Conservation (phyloP, 2,797 vertebrate species). For the Gymnopithys bicolor region DNA sequence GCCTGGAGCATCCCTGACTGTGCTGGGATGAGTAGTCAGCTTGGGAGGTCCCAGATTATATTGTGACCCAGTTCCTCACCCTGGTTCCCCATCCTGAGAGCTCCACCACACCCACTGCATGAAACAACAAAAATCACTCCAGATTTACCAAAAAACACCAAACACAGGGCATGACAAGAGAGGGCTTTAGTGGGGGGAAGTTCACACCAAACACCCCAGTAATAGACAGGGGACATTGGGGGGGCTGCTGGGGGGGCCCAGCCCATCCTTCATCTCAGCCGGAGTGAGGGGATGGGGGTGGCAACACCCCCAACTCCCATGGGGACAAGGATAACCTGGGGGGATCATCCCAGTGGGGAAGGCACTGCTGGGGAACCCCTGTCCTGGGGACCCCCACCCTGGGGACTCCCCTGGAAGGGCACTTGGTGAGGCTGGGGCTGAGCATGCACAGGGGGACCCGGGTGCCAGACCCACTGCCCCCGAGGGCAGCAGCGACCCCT, state of each 20-base stretch:
- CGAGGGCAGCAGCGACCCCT: not conserved
- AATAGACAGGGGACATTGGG: not conserved
- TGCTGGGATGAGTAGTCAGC: not conserved
- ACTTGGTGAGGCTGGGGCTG: not conserved
- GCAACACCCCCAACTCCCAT: not conserved
- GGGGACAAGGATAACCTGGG: not conserved
- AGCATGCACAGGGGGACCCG: not conserved
- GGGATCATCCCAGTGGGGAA: not conserved
- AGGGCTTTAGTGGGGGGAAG: not conserved
- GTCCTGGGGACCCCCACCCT: not conserved
- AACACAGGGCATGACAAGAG: not conserved
- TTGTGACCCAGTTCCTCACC: not conserved
- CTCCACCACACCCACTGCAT: not conserved
- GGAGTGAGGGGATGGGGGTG: not conserved
- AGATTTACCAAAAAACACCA: not conserved
- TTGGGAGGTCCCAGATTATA: not conserved
- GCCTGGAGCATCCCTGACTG: not conserved
- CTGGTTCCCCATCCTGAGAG: not conserved
- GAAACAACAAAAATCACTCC: not conserved
- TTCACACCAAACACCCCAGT: not conserved
- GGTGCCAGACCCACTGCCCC: not conserved
- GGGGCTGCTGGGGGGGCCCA: not conserved
- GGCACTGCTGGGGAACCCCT: not conserved
- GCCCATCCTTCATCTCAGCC: conserved; percentile 35
- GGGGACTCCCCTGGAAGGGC: not conserved